Evolutionary conservation across 2,888 invertebrate species (phyloP), one percentile per base, ranked within the genome.

Genomic region (Apoderus coryli): DNA sequence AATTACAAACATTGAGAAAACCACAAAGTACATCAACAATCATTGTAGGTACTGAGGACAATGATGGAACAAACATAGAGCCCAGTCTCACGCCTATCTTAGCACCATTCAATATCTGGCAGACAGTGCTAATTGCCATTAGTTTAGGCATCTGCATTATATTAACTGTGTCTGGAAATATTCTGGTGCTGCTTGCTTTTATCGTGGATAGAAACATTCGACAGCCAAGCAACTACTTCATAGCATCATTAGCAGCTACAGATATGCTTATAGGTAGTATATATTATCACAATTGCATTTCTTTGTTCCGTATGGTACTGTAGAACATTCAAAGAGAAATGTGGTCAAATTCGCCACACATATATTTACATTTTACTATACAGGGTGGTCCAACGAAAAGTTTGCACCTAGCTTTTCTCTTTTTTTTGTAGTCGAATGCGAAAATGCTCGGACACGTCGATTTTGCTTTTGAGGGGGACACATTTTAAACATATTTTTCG

Each of bases 151-250:
- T 88, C 39, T 89, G 90, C 54, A 90, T 92, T 45, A 66, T 95
- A 25, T 66, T 93, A 41, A 95, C 95, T 1, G 81, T 95, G 36
- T 78, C 82, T 38, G 98, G 98, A 31, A 98, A 98, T 56, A 84
- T 95, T 31, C 69, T 98, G 39, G 95, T 96, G 32, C 69, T 96
- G 31, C 63, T 93, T 44, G 90, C 93, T 25, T 96, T 96, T 60
- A 78, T 92, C 38, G 85, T 95, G 24, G 95, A 93, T 59, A 66
- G 92, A 35, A 80, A 82, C 42, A 86, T 86, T 48, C 65, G 98
- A 32, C 95, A 96, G 54, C 96, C 98, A 14, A 93, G 93, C 59
- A 98, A 98, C 65, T 98, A 96, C 64, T 98, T 96, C 67, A 95
- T 98, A 42, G 95, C 95, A 5, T 96, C 96, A 1, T 68, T 98